Conservation (phyloP, 2,888 invertebrate genomes). For the Mythimna ferrago region DNA sequence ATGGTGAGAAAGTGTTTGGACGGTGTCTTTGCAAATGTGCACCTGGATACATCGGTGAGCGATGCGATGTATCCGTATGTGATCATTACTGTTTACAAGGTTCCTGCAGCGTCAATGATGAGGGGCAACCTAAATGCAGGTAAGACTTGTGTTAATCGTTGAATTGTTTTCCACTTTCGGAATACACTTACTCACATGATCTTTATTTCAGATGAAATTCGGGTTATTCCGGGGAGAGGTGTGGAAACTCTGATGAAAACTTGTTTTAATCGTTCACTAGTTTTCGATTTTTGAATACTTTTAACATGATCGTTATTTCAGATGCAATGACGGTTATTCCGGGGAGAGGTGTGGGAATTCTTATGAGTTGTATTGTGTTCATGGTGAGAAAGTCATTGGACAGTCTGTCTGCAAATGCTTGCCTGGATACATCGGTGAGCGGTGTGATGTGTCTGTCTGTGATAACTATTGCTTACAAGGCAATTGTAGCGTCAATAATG, state of each 20-base stretch:
- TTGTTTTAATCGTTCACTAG: no score
- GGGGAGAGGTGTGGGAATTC: not conserved
- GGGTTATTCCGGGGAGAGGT: not conserved
- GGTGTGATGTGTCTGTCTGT: not conserved
- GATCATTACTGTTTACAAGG: conserved; percentile 91
- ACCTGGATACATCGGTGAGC: conserved; percentile 53
- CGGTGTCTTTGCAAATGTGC: not conserved
- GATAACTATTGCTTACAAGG: not conserved
- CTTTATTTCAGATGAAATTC: not conserved
- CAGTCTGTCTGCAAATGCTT: not conserved
- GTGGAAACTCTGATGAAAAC: not conserved
- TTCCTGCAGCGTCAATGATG: conserved; percentile 84
- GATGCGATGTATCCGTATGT: conserved; percentile 90
- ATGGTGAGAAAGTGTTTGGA: not conserved
- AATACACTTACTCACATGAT: not conserved
- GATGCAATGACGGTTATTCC: not conserved
- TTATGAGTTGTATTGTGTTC: not conserved
- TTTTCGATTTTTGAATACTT: no score
- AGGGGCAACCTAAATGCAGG: conserved; percentile 84
- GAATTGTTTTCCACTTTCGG: not conserved
- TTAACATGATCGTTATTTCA: not conserved
- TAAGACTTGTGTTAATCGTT: conserved; percentile 50
- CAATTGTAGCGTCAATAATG: not conserved
- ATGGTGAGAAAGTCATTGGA: not conserved
- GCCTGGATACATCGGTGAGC: not conserved